A percentile compares a stretch with the other conserved stretches of the same genome.
Evolutionary conservation across 2,888 invertebrate genomes (phyloP).

Genomic region (Adelphocoris suturalis): DNA sequence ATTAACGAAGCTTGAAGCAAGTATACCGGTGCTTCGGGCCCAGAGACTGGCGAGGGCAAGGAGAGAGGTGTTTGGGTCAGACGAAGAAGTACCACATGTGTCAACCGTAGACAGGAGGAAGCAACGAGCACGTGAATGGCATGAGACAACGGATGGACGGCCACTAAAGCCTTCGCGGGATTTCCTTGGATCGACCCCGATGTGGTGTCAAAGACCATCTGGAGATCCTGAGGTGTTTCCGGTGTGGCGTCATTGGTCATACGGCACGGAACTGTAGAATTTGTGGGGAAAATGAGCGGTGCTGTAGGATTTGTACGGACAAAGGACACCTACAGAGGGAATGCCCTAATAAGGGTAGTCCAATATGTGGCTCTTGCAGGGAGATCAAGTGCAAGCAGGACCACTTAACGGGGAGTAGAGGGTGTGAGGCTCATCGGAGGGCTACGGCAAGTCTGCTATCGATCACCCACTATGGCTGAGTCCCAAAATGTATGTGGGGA

Average conservation of each 20-base stretch:
- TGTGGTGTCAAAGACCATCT: slow-evolving; percentile 7
- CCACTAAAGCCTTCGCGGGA: no score
- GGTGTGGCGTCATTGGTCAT: background rate
- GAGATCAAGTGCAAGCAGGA: background rate
- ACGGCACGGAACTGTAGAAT: background rate
- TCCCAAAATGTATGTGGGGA: slow-evolving; percentile 79
- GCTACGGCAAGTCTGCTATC: slow-evolving; percentile 83
- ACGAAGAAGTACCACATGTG: background rate
- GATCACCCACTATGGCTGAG: slow-evolving; percentile 77
- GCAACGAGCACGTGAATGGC: no score
- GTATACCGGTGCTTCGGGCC: no score
- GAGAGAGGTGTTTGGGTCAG: no score
- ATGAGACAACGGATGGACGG: no score
- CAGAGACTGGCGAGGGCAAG: no score
- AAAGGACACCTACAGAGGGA: background rate
- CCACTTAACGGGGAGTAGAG: slow-evolving; percentile 77
- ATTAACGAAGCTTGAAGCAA: no score
- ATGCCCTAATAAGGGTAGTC: no score
- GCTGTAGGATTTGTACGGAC: background rate
- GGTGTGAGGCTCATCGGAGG: slow-evolving; percentile 82
- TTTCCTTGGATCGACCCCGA: no score
- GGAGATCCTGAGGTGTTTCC: background rate
- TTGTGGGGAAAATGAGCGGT: background rate
- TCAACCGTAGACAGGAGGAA: no score
- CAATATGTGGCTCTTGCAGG: no score